These are phyloP conservation scores for Petrocephalus zakoni DNA, from an alignment of 2,113 vertebrate species.

Conservation along the genomic window DNA sequence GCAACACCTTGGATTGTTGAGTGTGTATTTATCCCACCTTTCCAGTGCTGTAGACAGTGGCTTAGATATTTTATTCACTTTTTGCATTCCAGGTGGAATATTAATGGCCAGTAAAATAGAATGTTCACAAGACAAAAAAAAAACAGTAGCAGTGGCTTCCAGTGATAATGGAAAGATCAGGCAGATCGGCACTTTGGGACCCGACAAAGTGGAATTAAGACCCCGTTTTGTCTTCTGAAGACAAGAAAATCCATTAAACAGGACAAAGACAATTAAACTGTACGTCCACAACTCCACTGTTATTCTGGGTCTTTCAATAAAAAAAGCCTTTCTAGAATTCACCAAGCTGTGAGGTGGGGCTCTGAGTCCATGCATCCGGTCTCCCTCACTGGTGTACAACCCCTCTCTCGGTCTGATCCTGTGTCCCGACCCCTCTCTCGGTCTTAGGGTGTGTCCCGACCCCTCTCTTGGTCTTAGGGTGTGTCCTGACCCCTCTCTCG, in stretches of 20 bases:
- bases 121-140: not conserved
- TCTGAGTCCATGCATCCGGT: not conserved
- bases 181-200: not conserved
- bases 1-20: too few relatives aligned
- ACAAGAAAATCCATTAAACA: slow-evolving; percentile 4
- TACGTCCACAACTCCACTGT: not conserved
- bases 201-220: not conserved
- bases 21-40: too few relatives aligned
- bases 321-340: not conserved
- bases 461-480: too few relatives aligned
- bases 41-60: not conserved
- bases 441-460: too few relatives aligned
- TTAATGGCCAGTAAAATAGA: not conserved
- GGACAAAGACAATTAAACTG: not conserved
- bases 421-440: not conserved
- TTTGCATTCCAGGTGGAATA: not conserved
- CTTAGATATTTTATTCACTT: not conserved
- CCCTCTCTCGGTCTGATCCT: too few relatives aligned
- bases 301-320: not conserved
- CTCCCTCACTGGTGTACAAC: not conserved
- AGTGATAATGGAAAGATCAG: not conserved
- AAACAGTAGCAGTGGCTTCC: not conserved
- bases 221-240: not conserved
- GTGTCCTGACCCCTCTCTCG: too few relatives aligned
- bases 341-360: not conserved